Conservation (phyloP, 2,888 invertebrate genomes). For the Drosophila suboccidentalis region DNA sequence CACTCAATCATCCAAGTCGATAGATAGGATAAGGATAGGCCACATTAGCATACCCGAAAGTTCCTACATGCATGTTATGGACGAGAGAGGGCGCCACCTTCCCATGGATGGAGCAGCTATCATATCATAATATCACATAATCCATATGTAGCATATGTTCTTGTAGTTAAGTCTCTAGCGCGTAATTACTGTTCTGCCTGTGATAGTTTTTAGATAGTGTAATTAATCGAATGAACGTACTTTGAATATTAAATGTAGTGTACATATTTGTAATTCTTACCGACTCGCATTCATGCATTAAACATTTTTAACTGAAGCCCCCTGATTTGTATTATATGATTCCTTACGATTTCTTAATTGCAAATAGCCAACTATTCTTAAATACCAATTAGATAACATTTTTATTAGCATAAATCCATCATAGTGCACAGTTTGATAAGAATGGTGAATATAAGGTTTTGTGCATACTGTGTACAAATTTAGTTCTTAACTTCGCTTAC, state of each 20-base stretch:
- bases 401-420: too few relatives aligned
- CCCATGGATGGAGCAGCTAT: slow-evolving; percentile 27
- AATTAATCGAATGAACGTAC: slow-evolving; percentile 47
- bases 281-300: slow-evolving; percentile 30
- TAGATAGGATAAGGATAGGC: slow-evolving; percentile 15
- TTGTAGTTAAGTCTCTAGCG: slow-evolving; percentile 65
- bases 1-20: slow-evolving; percentile 70
- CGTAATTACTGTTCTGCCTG: slow-evolving; percentile 79
- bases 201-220: slow-evolving; percentile 82
- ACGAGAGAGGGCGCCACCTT: slow-evolving; percentile 26
- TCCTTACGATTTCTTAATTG: not conserved
- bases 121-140: slow-evolving; percentile 21
- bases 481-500: not conserved
- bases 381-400: too few relatives aligned
- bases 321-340: not conserved
- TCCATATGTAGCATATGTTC: slow-evolving; percentile 34
- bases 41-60: slow-evolving; percentile 50
- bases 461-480: not conserved
- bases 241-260: slow-evolving; percentile 26
- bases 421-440: not conserved
- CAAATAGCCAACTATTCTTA: not conserved
- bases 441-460: not conserved
- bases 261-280: slow-evolving; percentile 20
- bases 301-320: slow-evolving; percentile 11
- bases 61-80: slow-evolving; percentile 65